These are phyloP conservation scores for Styela clava DNA, from an alignment of 23 tunicate genomes.

Conservation along the genomic window DNA sequence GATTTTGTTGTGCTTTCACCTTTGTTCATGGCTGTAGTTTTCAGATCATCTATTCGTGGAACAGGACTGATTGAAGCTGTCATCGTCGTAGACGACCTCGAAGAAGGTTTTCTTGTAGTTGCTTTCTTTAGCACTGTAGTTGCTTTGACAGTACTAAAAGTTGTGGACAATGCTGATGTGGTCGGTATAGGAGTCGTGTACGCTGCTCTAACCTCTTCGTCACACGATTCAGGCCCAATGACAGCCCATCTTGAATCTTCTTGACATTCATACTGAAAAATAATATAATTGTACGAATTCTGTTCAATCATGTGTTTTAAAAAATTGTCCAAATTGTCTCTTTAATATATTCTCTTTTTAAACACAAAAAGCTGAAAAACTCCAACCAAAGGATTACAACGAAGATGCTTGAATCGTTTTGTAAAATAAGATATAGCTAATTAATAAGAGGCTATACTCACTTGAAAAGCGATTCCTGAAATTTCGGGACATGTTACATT, in stretches of 20 bases:
- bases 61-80: neutral
- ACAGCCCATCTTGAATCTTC: neutral
- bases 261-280: constrained; percentile 1
- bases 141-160: neutral
- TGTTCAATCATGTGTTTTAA: neutral
- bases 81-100: neutral
- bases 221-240: neutral
- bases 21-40: neutral
- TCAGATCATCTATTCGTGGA: neutral
- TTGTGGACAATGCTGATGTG: neutral
- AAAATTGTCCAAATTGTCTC: no score
- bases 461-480: constrained; percentile 5
- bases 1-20: neutral
- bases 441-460: no score
- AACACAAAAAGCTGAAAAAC: no score
- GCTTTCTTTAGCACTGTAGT: neutral
- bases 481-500: constrained; percentile 6
- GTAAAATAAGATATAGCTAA: no score
- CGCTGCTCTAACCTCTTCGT: neutral
- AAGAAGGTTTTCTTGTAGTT: neutral
- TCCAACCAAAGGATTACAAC: no score
- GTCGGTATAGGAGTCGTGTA: neutral
- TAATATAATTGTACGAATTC: neutral
- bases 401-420: no score
- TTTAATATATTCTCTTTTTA: no score